Evolutionary conservation across 2,888 invertebrate species (phyloP), one percentile per base, ranked within the genome.

Genomic region (Cheilosia soror): DNA sequence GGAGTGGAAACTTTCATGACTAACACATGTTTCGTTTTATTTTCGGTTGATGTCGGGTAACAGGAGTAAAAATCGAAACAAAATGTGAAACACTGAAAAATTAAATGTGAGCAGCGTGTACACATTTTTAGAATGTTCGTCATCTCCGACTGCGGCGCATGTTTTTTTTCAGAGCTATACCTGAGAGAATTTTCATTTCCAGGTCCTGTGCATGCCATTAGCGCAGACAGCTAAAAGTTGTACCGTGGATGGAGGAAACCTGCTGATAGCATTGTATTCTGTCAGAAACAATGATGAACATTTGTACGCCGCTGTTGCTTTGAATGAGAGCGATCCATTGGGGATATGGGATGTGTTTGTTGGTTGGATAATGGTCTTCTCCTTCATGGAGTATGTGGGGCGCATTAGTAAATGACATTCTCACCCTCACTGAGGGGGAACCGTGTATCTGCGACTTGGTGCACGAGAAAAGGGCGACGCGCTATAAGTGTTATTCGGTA

Each of bases 381-480:
- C 65, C 85, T 85, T 81, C 72, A 72, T 63, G 72, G 76, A 66
- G 57, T 81, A 72, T 85, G 51, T 81, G 75, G 85, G 76, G 68
- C 81, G 85, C 81, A 85, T 85, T 85, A 85, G 85, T 72, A 85
- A 85, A 85, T 85, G 81, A 85, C 81, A 81, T 85, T 81, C 77
- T 77, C 81, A 76, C 47, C 66, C 84, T 66, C 51, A 15, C 58
- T 25, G 72, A 5, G 58, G 15, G 31, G 31, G 44, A 25, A 2
- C 7, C 3, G 11, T 40, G 37, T 15, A 31, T 71, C 42, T 37
- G 47, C 51, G 42, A 33, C 9, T 31, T 44, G 29, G 29, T 44
- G 44, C 53, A 44, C 42, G 33, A 40, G 44, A 65, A 62, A 65
- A 42, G 65, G 78, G 72, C 51, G 58, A 80, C 65, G 80, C 69